Conservation (phyloP, 2,797 vertebrate genomes). For the Danio jaintianensis region DNA sequence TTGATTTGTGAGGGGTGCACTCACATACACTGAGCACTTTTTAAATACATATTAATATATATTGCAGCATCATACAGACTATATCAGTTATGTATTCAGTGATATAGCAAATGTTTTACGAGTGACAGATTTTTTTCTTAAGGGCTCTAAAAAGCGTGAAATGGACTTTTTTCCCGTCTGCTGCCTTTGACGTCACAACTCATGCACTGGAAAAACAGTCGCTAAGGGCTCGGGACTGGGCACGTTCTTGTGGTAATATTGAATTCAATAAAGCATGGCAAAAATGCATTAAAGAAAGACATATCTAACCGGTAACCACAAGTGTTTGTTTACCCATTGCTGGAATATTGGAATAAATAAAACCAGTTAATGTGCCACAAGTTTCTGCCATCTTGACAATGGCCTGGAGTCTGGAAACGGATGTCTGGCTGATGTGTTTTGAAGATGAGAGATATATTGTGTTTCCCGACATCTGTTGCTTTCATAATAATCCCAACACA, state of each 20-base stretch:
- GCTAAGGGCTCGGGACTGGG: neutral
- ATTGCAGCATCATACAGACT: neutral
- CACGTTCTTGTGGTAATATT: neutral
- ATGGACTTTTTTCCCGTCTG: conserved; percentile 14
- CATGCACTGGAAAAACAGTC: conserved; percentile 1
- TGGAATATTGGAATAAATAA: neutral
- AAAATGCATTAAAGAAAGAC: neutral
- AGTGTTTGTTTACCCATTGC: neutral
- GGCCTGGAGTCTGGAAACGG: conserved; percentile 1
- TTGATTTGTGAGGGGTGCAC: no score
- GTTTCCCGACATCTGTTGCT: conserved; percentile 44
- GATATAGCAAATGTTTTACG: neutral
- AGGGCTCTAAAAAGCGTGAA: conserved; percentile 11
- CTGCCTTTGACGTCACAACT: conserved; percentile 17
- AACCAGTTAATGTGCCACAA: neutral
- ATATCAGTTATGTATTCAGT: neutral
- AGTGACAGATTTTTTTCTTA: conserved; percentile 8
- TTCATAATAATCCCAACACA: conserved; percentile 31
- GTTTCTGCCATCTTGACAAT: neutral
- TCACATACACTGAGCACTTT: no score
- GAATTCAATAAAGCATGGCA: neutral
- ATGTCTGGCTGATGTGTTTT: neutral
- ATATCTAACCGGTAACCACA: neutral
- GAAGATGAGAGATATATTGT: conserved; percentile 11
- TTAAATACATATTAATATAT: no score